Evolutionary conservation across 1,140 invertebrate genomes (phyloP).

Genomic region (Trichonephila inaurata): DNA sequence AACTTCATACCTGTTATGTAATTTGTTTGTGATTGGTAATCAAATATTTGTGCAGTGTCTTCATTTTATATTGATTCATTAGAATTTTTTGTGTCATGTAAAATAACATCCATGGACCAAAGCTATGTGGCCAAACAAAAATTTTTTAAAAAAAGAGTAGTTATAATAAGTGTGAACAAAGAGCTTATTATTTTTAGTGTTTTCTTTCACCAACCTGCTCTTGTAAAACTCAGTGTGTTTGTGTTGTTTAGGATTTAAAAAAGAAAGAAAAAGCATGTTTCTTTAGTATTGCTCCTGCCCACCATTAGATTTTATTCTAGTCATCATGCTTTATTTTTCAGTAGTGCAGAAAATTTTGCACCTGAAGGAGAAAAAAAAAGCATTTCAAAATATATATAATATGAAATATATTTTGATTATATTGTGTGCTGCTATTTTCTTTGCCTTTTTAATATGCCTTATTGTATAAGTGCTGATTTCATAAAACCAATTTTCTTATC

Average conservation of each 20-base stretch:
- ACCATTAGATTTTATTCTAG: conserved; percentile 35
- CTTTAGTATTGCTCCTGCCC: not conserved
- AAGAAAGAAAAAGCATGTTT: not conserved
- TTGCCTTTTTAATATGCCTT: not conserved
- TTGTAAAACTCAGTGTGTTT: not conserved
- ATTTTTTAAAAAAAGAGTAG: not conserved
- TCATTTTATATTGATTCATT: not conserved
- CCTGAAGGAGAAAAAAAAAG: not conserved
- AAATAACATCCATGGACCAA: conserved; percentile 30
- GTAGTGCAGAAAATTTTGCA: not conserved
- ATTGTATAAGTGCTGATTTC: not conserved
- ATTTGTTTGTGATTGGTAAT: not conserved
- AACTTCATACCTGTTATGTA: not conserved
- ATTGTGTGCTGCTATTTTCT: conserved; percentile 6
- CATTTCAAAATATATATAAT: not conserved
- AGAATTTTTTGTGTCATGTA: conserved; percentile 24
- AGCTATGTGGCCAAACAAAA: conserved; percentile 18
- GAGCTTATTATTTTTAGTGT: conserved; percentile 41
- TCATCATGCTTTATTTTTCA: conserved; percentile 10
- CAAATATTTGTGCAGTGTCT: not conserved
- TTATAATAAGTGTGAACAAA: conserved; percentile 14
- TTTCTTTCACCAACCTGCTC: conserved; percentile 1
- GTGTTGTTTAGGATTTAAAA: not conserved
- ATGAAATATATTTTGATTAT: not conserved
- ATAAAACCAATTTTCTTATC: not conserved